These are phyloP conservation scores for Pitangus sulphuratus DNA, from an alignment of 2,797 vertebrate species.

Conservation along the genomic window DNA sequence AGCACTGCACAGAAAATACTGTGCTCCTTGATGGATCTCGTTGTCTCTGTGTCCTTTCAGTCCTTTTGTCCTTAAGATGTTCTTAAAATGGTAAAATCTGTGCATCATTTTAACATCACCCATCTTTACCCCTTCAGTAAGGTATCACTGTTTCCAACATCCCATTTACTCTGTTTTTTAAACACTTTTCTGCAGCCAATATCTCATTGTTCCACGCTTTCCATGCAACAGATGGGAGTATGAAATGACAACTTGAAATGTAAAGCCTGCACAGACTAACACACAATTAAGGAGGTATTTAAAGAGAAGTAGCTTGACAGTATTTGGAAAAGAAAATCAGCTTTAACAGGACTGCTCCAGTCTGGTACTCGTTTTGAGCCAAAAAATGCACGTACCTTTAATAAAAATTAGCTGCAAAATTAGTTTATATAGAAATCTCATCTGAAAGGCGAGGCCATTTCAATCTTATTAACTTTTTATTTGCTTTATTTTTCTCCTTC, in stretches of 20 bases:
- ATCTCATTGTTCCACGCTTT: background rate
- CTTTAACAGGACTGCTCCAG: background rate
- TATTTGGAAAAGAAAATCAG: slow-evolving; percentile 17
- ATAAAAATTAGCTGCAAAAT: slow-evolving; percentile 24
- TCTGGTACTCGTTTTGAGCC: background rate
- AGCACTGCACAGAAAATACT: background rate
- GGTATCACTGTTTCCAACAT: background rate
- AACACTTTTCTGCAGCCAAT: background rate
- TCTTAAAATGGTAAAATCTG: background rate
- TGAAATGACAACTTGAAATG: slow-evolving; percentile 48
- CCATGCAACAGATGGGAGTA: slow-evolving; percentile 51
- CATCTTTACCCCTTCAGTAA: background rate
- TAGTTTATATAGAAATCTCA: slow-evolving; percentile 9
- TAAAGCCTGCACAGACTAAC: slow-evolving; percentile 7
- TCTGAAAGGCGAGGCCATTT: slow-evolving; percentile 5
- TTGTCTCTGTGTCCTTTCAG: background rate
- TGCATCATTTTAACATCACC: background rate
- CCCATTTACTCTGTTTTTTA: background rate
- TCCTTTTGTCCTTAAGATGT: background rate
- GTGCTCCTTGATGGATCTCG: background rate
- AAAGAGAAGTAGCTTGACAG: slow-evolving; percentile 29
- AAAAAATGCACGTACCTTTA: background rate
- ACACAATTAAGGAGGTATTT: slow-evolving; percentile 53
- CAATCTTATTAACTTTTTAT: slow-evolving; percentile 44
- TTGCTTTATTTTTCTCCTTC: slow-evolving; percentile 45